phyloP scores from a whole-genome alignment of 2,888 invertebrate genomes.

The Andrena camellia region DNA sequence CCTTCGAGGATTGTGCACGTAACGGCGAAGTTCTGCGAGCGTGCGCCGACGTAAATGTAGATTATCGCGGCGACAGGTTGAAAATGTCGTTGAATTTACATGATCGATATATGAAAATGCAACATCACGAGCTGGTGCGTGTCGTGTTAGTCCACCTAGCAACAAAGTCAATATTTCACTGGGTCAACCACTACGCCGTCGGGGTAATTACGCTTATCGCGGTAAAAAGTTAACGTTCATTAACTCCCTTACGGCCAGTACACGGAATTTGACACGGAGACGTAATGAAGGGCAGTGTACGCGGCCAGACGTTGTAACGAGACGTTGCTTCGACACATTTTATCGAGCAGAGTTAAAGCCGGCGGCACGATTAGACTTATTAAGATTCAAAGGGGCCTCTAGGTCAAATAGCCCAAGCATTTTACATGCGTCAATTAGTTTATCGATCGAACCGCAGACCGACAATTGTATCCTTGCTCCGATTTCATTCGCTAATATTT shows the following conservation, averaged over 20 bases:
- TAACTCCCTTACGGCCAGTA: conserved; percentile 2
- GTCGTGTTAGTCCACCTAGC: background rate
- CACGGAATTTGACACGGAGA: background rate
- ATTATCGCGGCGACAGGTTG: background rate
- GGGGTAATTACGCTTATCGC: background rate
- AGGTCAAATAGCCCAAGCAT: conserved; percentile 40
- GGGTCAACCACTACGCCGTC: background rate
- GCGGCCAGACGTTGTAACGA: background rate
- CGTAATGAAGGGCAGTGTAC: background rate
- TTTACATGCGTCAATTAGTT: conserved; percentile 18
- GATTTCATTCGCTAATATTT: background rate
- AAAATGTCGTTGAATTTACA: background rate
- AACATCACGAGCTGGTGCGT: background rate
- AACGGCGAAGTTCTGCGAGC: background rate
- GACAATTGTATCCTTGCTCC: background rate
- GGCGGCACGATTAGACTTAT: conserved; percentile 38
- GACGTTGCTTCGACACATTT: conserved; percentile 26
- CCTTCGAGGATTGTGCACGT: no score
- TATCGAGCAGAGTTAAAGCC: conserved; percentile 27
- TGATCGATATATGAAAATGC: conserved; percentile 17
- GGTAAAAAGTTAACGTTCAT: conserved; percentile 5
- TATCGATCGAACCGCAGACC: conserved; percentile 8
- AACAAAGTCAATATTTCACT: conserved; percentile 21
- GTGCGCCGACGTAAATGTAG: background rate
- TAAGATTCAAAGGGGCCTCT: conserved; percentile 52